These are phyloP conservation scores for Physella acuta DNA, from an alignment of 1,140 invertebrate species.

Conservation along the genomic window DNA sequence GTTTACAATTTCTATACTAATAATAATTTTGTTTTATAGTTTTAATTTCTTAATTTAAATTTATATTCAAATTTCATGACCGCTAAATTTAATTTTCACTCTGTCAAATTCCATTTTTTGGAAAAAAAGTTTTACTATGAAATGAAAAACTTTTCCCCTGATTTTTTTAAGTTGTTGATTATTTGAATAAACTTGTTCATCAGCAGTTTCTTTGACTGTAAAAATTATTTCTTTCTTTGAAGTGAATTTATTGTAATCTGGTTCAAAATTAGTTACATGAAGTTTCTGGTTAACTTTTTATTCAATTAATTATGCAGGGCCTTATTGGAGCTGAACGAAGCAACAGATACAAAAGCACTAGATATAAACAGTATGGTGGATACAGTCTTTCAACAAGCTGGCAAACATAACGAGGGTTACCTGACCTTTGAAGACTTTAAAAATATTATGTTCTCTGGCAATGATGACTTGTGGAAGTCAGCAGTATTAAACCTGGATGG, in stretches of 20 bases:
- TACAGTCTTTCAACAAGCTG: slow-evolving; percentile 87
- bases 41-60: not conserved
- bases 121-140: not conserved
- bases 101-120: not conserved
- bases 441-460: slow-evolving; percentile 94
- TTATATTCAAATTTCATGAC: not conserved
- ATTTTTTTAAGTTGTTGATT: too few species aligned
- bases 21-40: not conserved
- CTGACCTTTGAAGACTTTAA: slow-evolving; percentile 94
- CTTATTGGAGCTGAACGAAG: slow-evolving; percentile 86
- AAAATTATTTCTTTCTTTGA: too few species aligned
- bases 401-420: slow-evolving; percentile 85
- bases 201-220: too few species aligned
- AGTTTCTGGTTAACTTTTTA: too few species aligned
- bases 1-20: not conserved
- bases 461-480: slow-evolving; percentile 54
- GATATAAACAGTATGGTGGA: slow-evolving; percentile 72
- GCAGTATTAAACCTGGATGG: slow-evolving; percentile 34
- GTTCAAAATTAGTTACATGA: too few species aligned
- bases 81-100: not conserved
- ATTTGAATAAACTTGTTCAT: too few species aligned
- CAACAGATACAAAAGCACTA: slow-evolving; percentile 22
- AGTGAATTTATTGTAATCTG: too few species aligned
- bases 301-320: too few species aligned
- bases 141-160: too few species aligned